Evolutionary conservation across 2,797 vertebrate species (phyloP).

Genomic region (Percopsis omiscomaycus): DNA sequence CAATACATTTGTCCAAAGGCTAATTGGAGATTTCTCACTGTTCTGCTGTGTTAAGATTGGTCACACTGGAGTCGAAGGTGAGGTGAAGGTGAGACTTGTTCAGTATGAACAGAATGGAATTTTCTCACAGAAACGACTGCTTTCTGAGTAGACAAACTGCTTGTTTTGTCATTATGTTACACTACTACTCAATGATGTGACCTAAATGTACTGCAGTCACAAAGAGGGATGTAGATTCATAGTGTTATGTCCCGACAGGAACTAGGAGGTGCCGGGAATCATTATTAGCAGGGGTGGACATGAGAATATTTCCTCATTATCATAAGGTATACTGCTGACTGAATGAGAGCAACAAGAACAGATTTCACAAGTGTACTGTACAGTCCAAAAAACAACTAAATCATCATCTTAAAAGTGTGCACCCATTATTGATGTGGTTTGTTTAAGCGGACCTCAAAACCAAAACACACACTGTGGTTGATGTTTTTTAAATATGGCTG

Average conservation of each 20-base stretch:
- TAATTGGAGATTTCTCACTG: conserved; percentile 35
- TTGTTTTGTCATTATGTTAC: too few species aligned
- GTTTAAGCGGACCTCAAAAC: too few species aligned
- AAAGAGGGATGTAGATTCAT: too few species aligned
- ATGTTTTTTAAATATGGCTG: conserved; percentile 10
- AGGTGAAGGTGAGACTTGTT: conserved; percentile 38
- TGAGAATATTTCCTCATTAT: not conserved
- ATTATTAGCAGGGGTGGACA: too few species aligned
- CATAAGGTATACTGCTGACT: not conserved
- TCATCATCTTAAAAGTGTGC: too few species aligned
- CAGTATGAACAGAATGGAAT: not conserved
- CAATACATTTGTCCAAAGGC: conserved; percentile 27
- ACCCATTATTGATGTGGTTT: not conserved
- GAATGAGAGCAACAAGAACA: not conserved
- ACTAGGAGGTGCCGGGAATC: too few species aligned
- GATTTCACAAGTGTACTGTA: conserved; percentile 5
- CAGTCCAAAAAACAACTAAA: conserved; percentile 11
- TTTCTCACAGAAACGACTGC: not conserved
- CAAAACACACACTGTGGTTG: too few species aligned
- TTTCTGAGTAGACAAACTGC: not conserved
- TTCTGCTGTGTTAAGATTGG: conserved; percentile 33
- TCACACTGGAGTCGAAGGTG: conserved; percentile 44
- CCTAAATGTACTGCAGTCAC: not conserved
- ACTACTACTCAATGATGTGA: too few species aligned
- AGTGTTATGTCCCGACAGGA: too few species aligned